phyloP scores from a whole-genome alignment of 2,113 vertebrate species.

The Serilophus lunatus region DNA sequence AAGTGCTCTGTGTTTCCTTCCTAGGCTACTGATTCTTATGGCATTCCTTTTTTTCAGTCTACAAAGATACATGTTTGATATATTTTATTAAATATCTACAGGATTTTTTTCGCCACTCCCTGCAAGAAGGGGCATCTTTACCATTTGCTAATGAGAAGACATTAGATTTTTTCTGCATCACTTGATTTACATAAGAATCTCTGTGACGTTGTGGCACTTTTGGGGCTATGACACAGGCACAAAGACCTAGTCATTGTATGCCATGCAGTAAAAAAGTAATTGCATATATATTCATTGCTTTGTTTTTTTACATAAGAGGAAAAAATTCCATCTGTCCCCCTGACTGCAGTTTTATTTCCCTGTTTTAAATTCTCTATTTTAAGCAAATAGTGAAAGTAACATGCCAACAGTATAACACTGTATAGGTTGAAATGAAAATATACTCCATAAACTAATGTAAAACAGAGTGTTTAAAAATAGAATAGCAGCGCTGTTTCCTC shows the following conservation, averaged over 20 bases:
- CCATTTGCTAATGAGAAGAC: background rate
- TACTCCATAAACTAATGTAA: slow-evolving; percentile 19
- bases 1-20: background rate
- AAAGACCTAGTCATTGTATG: background rate
- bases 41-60: background rate
- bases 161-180: background rate
- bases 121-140: background rate
- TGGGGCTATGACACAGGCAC: background rate
- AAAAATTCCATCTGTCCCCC: slow-evolving; percentile 1
- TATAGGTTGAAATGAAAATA: slow-evolving; percentile 9
- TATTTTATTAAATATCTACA: background rate
- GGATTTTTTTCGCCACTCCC: background rate
- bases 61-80: background rate
- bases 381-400: background rate
- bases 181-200: background rate
- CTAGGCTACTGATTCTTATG: background rate
- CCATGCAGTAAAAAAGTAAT: background rate
- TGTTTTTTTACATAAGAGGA: background rate
- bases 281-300: slow-evolving; percentile 18
- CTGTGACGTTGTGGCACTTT: background rate
- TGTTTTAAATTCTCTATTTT: slow-evolving; percentile 8
- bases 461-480: slow-evolving; percentile 26
- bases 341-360: background rate
- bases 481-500: background rate
- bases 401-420: slow-evolving; percentile 15